Evolutionary conservation across 2,797 vertebrate genomes (phyloP).

Genomic region (Microctenopoma steveboyesi): DNA sequence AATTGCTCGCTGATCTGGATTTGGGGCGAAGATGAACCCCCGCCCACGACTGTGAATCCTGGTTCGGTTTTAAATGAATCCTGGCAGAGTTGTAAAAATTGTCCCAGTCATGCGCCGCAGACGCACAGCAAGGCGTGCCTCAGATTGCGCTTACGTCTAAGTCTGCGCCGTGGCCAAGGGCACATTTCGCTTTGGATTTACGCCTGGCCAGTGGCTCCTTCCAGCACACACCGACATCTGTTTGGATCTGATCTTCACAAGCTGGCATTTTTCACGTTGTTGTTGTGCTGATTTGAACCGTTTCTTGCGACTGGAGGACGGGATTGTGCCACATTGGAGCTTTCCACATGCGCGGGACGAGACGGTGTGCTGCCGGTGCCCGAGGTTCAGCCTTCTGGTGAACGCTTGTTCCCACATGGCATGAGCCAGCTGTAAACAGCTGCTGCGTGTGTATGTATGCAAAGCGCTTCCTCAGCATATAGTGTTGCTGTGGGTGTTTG

Average conservation of each 20-base stretch:
- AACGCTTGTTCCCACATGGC: conserved; percentile 20
- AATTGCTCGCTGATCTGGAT: conserved; percentile 30
- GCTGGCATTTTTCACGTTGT: background rate
- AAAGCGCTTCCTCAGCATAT: conserved; percentile 2
- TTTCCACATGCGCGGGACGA: conserved; percentile 46
- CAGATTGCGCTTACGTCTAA: conserved; percentile 72
- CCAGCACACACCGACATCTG: background rate
- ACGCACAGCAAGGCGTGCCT: conserved; percentile 75
- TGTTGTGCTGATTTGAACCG: background rate
- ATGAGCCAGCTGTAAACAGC: conserved; percentile 22
- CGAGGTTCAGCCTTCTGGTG: conserved; percentile 1
- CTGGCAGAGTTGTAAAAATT: conserved; percentile 68
- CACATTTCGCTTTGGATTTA: conserved; percentile 52
- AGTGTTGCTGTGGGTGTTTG: conserved; percentile 7
- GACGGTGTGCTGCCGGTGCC: background rate
- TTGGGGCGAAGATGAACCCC: conserved; percentile 21
- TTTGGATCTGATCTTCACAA: conserved; percentile 17
- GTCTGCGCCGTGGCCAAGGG: conserved; percentile 30
- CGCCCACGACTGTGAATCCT: conserved; percentile 31
- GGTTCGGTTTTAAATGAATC: conserved; percentile 36
- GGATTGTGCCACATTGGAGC: conserved; percentile 54
- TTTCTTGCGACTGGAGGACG: conserved; percentile 14
- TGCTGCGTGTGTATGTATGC: background rate
- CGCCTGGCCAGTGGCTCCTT: background rate
- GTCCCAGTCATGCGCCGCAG: conserved; percentile 72